Evolutionary conservation across 2,888 invertebrate species (phyloP).

Genomic region (Hyposoter didymator): DNA sequence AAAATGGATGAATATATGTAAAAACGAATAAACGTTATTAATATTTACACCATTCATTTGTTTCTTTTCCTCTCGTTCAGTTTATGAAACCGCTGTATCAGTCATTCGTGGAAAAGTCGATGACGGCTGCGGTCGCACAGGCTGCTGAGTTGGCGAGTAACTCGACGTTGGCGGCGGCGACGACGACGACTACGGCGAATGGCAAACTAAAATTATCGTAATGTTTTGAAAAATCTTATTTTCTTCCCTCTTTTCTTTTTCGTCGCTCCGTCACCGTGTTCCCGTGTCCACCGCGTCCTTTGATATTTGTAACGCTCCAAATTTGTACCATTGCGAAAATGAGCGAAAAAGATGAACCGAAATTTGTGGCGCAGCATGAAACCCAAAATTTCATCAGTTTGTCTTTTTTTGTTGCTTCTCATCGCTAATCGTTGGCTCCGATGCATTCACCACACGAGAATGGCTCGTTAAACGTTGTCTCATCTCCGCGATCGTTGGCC

Average conservation of each 20-base stretch:
- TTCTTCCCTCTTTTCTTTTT: conserved; percentile 3
- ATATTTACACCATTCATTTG: conserved; percentile 15
- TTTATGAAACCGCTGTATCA: conserved; percentile 94
- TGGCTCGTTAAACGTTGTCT: conserved; percentile 44
- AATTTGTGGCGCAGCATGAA: conserved; percentile 70
- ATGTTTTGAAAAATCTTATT: conserved; percentile 73
- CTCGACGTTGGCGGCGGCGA: conserved; percentile 83
- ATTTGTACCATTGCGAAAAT: conserved; percentile 44
- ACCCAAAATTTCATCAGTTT: conserved; percentile 69
- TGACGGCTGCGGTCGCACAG: conserved; percentile 92
- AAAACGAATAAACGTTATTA: conserved; percentile 3
- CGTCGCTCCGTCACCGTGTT: conserved; percentile 21
- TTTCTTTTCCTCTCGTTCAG: conserved; percentile 84
- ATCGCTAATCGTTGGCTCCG: conserved; percentile 46
- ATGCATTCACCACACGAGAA: conserved; percentile 53
- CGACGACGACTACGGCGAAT: conserved; percentile 83
- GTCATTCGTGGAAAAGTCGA: conserved; percentile 92
- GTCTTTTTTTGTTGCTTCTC: no score
- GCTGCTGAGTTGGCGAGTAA: conserved; percentile 90
- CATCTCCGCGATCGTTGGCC: conserved; percentile 14
- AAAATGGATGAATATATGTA: neutral
- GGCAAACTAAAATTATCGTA: conserved; percentile 88
- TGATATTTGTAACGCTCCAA: conserved; percentile 16
- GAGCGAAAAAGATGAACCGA: conserved; percentile 54
- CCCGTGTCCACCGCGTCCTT: conserved; percentile 7